Base-by-base conservation (phyloP, 2,888 invertebrate species). In the Amphiduros pacificus region DNA sequence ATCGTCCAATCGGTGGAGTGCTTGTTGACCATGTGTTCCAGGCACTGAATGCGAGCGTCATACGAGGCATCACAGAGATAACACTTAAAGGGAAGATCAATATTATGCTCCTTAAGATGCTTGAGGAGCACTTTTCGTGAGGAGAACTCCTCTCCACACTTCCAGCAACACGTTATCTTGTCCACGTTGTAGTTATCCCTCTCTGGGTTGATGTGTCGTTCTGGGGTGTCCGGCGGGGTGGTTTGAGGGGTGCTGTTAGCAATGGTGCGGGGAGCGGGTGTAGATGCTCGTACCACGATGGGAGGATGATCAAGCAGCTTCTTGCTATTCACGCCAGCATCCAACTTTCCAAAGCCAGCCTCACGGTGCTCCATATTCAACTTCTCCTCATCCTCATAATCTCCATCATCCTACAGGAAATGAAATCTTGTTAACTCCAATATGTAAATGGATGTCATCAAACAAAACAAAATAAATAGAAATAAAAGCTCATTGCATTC, bases 31-130 rank as follows among this genome's bases (percentile, higher is more conserved):
- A 94, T 89, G 76, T 95, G 95, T 31, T 89, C 89, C 64, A 94
- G 83, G 26, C 93, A 92, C 22, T 90, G 90, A 63, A 88, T 87
- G 2, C 94, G 86, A 49, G 91, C 91, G 0, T 88, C 87, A 75
- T 91, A 95, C 0, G 93, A 91, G 9, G 89, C 89, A 74, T 94
- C 94, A 80, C 96, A 96, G 0, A 96, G 85, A 83, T 95, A 94
- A 77, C 96, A 96, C 82, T 94, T 94, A 84, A 91, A 94, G 1
- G 82, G 78, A n/a, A 5, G 92, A 63, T 80, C 81, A 54, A 76
- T 76, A 63, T 72, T 76, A 69, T 80, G 78, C 61, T 78, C 81
- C 63, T 79, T 80, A 27, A 79, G 70, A 52, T 81, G 81, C 4
- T 76, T 71, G n/a, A 77, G 71, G 17, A 80, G 68, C 17, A 72